Base-by-base conservation (phyloP, 2,113 vertebrate genomes). In the Megatriorchis doriae region DNA sequence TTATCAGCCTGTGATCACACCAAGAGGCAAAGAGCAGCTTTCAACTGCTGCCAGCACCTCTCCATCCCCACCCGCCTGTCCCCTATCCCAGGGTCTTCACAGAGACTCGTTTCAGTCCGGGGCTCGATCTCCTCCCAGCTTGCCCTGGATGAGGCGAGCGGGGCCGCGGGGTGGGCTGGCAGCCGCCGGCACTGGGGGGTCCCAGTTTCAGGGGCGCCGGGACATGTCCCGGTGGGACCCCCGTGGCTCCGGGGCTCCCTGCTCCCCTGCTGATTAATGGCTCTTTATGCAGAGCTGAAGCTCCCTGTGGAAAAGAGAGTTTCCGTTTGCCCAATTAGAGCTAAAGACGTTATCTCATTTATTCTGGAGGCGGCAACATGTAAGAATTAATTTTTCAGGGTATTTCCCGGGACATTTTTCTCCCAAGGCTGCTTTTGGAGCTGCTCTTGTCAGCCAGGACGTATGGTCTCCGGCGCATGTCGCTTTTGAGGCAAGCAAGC, bases 311-410 rank as follows among this genome's bases (percentile, higher is more conserved):
- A 86, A 96, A 88, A 80, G 43, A 78, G 29, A 4, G 0, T 95
- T 97, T 95, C 86, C 32, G 1, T 16, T 86, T 52, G 72, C 71
- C 94, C 94, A 97, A 93, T 96, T 95, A 94, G 89, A 80, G 83
- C 81, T 66, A 23, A 87, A 77, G 93, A 72, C 4, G 0, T 86
- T 92, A 80, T 94, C 97, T 96, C 87, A 91, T 93, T 96, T 87
- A 87, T 97, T 85, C 78, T 89, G 78, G 84, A 91, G 91, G 93
- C 45, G 14, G 90, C 42, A 93, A 83, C 74, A 38, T 42, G 80
- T 38, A 94, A 72, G 86, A 88, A 94, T 90, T 93, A 83, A 81
- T 96, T 94, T 79, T 79, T 36, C 6, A 1, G 72, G 61, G 48
- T 78, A 86, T 91, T 95, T 96, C 83, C 93, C 6, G 0, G 78